Percentiles rank a stretch among this genome's conserved stretches.
phyloP scores from a whole-genome alignment of 2,888 invertebrate genomes.

The Griposia aprilina region DNA sequence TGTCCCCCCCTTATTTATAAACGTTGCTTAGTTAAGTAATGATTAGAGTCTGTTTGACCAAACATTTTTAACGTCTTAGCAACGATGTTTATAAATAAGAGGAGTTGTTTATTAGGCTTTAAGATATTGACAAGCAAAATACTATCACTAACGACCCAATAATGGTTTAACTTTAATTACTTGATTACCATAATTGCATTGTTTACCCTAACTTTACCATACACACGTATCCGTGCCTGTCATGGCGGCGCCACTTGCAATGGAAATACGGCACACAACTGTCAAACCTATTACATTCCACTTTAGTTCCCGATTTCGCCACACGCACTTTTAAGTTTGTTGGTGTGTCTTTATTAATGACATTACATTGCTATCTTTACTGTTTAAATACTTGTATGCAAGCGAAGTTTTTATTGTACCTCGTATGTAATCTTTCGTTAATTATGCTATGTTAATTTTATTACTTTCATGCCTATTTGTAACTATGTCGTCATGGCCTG shows the following conservation, averaged over 20 bases:
- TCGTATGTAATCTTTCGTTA: background rate
- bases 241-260: too few species aligned
- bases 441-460: background rate
- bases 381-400: background rate
- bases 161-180: background rate
- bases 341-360: background rate
- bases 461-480: background rate
- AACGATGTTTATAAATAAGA: too few species aligned
- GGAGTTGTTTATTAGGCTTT: background rate
- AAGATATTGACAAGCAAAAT: background rate
- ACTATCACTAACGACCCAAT: background rate
- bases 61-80: too few species aligned
- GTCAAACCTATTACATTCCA: too few species aligned
- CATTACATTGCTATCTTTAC: background rate
- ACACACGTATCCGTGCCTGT: too few species aligned
- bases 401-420: constrained; percentile 1
- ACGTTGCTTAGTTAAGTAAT: too few species aligned
- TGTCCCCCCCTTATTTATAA: too few species aligned
- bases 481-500: background rate
- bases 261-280: too few species aligned
- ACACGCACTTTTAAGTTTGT: too few species aligned
- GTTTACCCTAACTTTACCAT: too few species aligned
- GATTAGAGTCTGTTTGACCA: too few species aligned
- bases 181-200: background rate
- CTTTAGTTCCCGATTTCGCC: too few species aligned